Base-by-base conservation (phyloP, 1,140 invertebrate genomes). In the Delia radicum region DNA sequence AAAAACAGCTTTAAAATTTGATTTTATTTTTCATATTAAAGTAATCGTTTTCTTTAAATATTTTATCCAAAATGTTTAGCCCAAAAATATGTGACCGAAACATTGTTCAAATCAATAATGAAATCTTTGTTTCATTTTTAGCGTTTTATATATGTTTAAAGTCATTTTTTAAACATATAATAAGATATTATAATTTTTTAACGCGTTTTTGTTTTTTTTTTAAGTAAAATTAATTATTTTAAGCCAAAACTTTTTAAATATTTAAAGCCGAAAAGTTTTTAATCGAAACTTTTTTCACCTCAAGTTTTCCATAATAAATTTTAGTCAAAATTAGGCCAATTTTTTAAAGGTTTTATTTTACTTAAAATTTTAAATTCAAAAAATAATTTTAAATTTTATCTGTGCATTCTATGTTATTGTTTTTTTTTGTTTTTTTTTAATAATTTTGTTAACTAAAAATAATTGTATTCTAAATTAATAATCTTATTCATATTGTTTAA, bases 381-480 rank as follows among this genome's bases (percentile, higher is more conserved):
- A 26, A 77, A 78, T 76, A 28, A 27, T 29, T 67, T 27, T 31
- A 27, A 8, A 67, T 28, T 3, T 46, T 73, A 42, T 31, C 18
- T 75, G 74, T 75, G 74, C 74, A 75, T 75, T 75, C 74, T 75
- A 75, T 75, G 74, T 75, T 75, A 75, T 75, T 75, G 33, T 75
- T 69, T 15, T 31, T 48, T 67, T 28, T 74, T 18, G 1, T 33
- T 67, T 31, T 46, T 74, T 61, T 76, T 73, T 55, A 10, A 31
- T 46, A 3, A 21, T 24, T 21, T 55, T 21, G 18, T 8, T 55
- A 55, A 55, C 18, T n/a, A 42, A 42, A 42, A 42, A 42, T 42
- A 42, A 33, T 15, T 42, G 12, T 42, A 15, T 10, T 10, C 37
- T 15, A 13, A 62, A 62, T 24, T n/a, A n/a, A n/a, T n/a, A n/a